Evolutionary conservation across 2,113 vertebrate species (phyloP).

Genomic region (Plecturocebus donacophilus): DNA sequence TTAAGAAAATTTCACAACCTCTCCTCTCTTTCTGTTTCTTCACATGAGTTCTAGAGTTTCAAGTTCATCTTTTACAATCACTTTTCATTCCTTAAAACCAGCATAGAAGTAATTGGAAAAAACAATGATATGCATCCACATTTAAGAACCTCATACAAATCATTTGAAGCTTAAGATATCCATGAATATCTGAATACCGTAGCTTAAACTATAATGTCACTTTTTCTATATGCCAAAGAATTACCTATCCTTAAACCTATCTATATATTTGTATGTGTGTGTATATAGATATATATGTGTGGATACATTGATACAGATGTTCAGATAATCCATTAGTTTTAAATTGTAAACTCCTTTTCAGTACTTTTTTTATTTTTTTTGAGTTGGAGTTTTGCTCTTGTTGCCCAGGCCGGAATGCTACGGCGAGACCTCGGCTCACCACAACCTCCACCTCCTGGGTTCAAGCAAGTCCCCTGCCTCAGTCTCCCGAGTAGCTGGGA

Average conservation of each 20-base stretch:
- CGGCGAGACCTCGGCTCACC: no score
- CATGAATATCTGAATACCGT: background rate
- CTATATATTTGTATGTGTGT: background rate
- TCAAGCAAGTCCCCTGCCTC: no score
- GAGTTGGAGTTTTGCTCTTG: no score
- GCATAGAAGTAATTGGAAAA: background rate
- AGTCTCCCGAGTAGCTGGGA: no score
- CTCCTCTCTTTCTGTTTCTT: background rate
- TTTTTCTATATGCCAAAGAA: background rate
- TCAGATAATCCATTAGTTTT: background rate
- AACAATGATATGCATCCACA: background rate
- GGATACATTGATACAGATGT: background rate
- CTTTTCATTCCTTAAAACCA: background rate
- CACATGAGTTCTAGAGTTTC: slow-evolving; percentile 7
- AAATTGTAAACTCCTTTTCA: background rate
- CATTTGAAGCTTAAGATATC: background rate
- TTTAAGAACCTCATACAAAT: background rate
- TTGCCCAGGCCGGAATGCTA: no score
- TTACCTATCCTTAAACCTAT: background rate
- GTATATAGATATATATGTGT: background rate
- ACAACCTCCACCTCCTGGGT: no score
- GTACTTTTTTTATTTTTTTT: no score
- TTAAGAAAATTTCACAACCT: background rate
- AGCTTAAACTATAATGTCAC: background rate
- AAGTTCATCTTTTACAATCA: background rate